Conservation (phyloP, 1,140 invertebrate genomes). For the Zaprionus ghesquierei region DNA sequence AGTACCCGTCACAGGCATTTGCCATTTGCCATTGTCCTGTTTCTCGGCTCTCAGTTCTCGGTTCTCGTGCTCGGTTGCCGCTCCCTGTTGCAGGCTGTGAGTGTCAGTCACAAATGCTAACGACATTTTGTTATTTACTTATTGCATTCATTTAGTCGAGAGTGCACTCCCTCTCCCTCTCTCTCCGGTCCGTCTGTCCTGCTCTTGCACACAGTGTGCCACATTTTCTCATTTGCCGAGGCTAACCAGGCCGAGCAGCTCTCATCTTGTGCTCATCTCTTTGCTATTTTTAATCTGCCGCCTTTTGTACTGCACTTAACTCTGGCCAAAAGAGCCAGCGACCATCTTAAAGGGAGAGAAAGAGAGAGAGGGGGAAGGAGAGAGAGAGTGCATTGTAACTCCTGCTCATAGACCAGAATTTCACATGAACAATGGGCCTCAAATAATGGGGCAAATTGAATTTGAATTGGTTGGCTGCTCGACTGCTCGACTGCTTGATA, state of each 20-base stretch:
- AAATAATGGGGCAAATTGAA: constrained; percentile 82
- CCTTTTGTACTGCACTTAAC: constrained; percentile 79
- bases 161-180: constrained; percentile 2
- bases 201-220: constrained; percentile 23
- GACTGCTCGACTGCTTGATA: constrained; percentile 15
- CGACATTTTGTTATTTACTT: constrained; percentile 82
- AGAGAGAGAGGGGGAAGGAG: not conserved
- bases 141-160: constrained; percentile 80
- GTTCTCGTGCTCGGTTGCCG: not conserved
- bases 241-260: constrained; percentile 3
- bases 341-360: not conserved
- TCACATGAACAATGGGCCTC: constrained; percentile 73
- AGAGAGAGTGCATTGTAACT: constrained; percentile 40
- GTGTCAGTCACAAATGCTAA: constrained; percentile 77
- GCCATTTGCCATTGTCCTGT: constrained; percentile 45
- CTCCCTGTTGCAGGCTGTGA: constrained; percentile 32
- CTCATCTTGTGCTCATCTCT: constrained; percentile 56
- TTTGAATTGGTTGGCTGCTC: constrained; percentile 72
- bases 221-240: constrained; percentile 36
- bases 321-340: not conserved
- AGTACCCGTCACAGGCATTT: constrained; percentile 31
- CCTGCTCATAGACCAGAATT: constrained; percentile 56
- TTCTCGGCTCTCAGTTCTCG: constrained; percentile 26
- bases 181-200: not conserved
- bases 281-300: constrained; percentile 74